Conservation (phyloP, 2,113 vertebrate genomes). For the Podocnemis expansa region DNA sequence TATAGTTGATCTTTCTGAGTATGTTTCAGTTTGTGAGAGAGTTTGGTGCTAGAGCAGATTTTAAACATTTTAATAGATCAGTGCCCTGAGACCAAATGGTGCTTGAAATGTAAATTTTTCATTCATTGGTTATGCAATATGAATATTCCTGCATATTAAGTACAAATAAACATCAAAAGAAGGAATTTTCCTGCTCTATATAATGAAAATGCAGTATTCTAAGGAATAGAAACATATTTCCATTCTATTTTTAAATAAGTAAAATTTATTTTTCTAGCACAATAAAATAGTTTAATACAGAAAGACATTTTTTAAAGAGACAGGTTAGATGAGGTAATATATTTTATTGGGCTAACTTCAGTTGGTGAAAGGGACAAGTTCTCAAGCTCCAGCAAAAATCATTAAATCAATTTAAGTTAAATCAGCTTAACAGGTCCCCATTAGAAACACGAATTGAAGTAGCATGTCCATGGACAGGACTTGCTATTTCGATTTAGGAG, state of each 20-base stretch:
- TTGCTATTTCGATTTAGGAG: too few relatives aligned
- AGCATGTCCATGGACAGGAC: too few relatives aligned
- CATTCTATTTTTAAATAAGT: neutral
- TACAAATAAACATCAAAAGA: neutral
- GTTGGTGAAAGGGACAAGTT: neutral
- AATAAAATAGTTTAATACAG: neutral
- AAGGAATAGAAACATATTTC: neutral
- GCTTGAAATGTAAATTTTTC: neutral
- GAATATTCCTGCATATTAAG: neutral
- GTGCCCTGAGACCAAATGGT: neutral
- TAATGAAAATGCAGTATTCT: neutral
- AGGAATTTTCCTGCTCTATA: neutral
- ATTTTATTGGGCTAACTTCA: neutral
- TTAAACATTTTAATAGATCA: neutral
- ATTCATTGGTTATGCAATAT: neutral
- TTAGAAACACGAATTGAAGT: too few relatives aligned
- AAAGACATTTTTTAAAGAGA: neutral
- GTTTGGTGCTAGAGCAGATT: neutral
- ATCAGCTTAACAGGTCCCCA: too few relatives aligned
- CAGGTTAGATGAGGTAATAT: neutral
- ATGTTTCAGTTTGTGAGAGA: neutral
- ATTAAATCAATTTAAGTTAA: too few relatives aligned
- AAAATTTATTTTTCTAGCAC: neutral
- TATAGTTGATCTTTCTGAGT: neutral
- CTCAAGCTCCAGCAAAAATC: neutral